Base-by-base conservation (phyloP, 2,113 vertebrate genomes). In the Corydoras maculifer region DNA sequence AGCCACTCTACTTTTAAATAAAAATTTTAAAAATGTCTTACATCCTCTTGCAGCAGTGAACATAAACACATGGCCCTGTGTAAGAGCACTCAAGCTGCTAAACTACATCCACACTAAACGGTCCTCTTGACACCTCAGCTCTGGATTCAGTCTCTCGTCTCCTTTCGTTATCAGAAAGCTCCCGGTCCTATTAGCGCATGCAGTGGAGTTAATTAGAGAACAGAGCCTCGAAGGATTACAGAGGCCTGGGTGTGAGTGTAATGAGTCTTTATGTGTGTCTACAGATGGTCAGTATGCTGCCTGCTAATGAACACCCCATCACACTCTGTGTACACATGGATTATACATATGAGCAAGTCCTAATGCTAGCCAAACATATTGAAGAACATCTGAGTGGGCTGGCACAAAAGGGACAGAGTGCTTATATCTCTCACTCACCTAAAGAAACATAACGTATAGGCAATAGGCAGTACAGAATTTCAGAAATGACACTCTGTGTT, bases 121-220 rank as follows among this genome's bases (percentile, higher is more conserved):
- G 29, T 72, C 50, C 72, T 62, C 65, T 68, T 62, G 32, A 55
- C 58, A 54, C 58, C 30, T 67, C 59, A 62, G 69, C 69, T 67
- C 75, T 68, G 75, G 70, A 72, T 72, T 65, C 62, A 18, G 51
- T 61, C 64, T 72, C 68, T 76, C 75, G 68, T 72, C 72, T 69
- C 60, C 61, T 65, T 69, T 65, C 58, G 55, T 71, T 64, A 71
- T 71, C 75, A 57, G 49, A 74, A 58, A 35, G 61, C 65, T 76
- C 53, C 60, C 54, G 48, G 57, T 61, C 55, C 65, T 48, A 31
- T 43, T 54, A 68, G 30, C 64, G 65, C 61, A 68, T 49, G 62
- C 69, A 72, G 55, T 58, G 55, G 65, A 71, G 68, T 71, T 67
- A 78, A 78, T 64, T 67, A 71, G 53, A 51, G 68, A 74, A 70